A percentile compares a stretch with the other conserved stretches of the same genome.
Evolutionary conservation across 2,888 invertebrate genomes (phyloP).

Genomic region (Pollenia labialis): DNA sequence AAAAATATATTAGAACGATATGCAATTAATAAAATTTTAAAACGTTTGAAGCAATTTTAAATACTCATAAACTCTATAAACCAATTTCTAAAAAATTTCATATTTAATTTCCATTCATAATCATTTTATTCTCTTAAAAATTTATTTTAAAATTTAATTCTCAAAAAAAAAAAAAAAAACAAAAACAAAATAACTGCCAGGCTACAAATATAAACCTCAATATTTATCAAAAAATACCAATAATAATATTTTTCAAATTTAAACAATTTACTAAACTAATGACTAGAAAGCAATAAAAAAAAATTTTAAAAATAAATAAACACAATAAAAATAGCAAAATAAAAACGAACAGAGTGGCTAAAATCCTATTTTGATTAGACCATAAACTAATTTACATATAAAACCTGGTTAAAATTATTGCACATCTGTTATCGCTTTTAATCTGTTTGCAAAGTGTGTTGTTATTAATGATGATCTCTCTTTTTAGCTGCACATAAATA

Average conservation of each 20-base stretch:
- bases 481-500: constrained; percentile 34
- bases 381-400: constrained; percentile 74
- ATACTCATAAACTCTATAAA: too few species aligned
- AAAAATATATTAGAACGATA: too few species aligned
- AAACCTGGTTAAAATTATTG: constrained; percentile 72
- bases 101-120: neutral
- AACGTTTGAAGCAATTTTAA: too few species aligned
- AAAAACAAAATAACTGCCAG: constrained; percentile 40
- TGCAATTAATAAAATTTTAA: too few species aligned
- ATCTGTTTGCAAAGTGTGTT: constrained; percentile 75
- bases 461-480: constrained; percentile 75
- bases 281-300: constrained; percentile 22
- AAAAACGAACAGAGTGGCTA: constrained; percentile 49
- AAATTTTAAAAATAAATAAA: neutral
- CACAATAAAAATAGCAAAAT: constrained; percentile 24
- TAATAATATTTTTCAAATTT: constrained; percentile 62
- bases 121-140: neutral
- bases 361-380: constrained; percentile 74
- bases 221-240: constrained; percentile 62
- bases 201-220: constrained; percentile 54
- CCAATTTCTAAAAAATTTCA: neutral
- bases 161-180: too few species aligned
- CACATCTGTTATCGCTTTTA: constrained; percentile 75
- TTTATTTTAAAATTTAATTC: constrained; percentile 43
- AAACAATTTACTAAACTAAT: constrained; percentile 65